phyloP scores from a whole-genome alignment of 2,113 vertebrate genomes.

The Struthidea cinerea region DNA sequence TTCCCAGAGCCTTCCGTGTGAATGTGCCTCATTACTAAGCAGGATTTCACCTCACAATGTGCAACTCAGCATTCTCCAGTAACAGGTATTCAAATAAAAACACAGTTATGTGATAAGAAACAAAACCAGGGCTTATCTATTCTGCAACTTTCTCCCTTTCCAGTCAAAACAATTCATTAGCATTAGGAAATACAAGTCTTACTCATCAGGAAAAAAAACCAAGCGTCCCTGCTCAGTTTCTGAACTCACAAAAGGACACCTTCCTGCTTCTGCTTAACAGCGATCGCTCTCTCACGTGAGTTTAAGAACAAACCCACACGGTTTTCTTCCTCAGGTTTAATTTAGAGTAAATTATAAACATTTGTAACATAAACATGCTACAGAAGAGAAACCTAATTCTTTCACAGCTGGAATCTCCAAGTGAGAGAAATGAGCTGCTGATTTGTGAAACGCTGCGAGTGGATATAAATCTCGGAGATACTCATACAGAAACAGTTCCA shows the following conservation, averaged over 20 bases:
- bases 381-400: background rate
- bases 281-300: background rate
- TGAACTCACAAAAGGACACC: background rate
- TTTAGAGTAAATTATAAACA: background rate
- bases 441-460: background rate
- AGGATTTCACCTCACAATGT: fast-evolving
- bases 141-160: background rate
- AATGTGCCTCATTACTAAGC: background rate
- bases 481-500: background rate
- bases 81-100: background rate
- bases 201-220: background rate
- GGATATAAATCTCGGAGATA: background rate
- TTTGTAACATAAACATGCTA: background rate
- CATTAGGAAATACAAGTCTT: background rate
- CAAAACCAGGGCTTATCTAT: background rate
- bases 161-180: constrained; percentile 7
- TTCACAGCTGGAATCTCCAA: background rate
- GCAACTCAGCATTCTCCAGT: background rate
- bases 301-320: background rate
- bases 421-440: background rate
- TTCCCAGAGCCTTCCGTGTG: background rate
- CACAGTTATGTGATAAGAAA: background rate
- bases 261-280: background rate
- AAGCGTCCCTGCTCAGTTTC: background rate
- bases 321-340: background rate